Evolutionary conservation across 2,113 vertebrate species (phyloP), one percentile per base, ranked within the genome.

Genomic region (Microcebus tavaratra): DNA sequence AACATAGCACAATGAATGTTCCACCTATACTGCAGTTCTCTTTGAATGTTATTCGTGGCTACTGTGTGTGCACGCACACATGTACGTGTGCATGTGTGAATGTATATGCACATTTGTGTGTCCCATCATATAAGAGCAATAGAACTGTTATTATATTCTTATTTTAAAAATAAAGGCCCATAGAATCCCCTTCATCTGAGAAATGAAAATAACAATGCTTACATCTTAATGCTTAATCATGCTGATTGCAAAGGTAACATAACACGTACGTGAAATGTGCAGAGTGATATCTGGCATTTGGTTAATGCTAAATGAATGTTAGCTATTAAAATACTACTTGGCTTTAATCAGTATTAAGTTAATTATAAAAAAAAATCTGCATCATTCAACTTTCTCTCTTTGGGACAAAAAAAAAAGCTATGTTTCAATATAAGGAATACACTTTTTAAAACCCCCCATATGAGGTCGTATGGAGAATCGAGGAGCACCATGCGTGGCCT

Each of bases 181-280:
- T 39, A 90, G 50, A 90, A 90, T 36, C 42, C 27, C 34, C 10
- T 48, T 82, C 39, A 83, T 70, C 79, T 91, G 15, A 27, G 79
- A 61, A 82, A 73, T 2, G 1, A 45, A 45, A 42, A 34, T 8
- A 13, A 82, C 18, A 11, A 63, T 72, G 70, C 36, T 72, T 18
- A 48, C 4, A 48, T 20, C 29, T 63, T 63, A 63, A 12, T 29
- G 59, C 9, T 29, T 63, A 63, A 63, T 63, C 25, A 18, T 18
- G 31, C 29, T 31, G 59, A 8, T 27, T 48, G 21, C 8, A 4
- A 82, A 48, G 29, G 31, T 59, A 82, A 81, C 6, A 0, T 2
- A 9, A 57, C 53, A 59, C 10, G 2, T 53, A 72, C 25, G 7
- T 27, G 34, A 91, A 70, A 72, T 17, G 15, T 59, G 11, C 34